Evolutionary conservation across 2,113 vertebrate genomes (phyloP).

Genomic region (Xiphophorus maculatus): DNA sequence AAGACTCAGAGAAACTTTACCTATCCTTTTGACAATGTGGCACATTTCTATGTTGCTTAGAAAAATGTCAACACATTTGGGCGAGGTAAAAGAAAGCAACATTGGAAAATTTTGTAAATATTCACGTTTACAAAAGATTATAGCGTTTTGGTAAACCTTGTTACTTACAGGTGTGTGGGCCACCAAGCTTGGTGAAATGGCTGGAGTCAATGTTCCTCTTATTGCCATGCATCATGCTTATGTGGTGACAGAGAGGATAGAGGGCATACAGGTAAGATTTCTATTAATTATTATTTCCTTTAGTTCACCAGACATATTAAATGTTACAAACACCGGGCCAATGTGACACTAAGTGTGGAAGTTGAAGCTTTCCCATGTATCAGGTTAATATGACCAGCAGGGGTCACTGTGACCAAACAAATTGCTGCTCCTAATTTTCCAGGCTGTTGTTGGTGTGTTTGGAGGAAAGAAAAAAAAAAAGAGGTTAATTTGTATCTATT

Average conservation of each 20-base stretch:
- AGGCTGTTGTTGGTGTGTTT: not conserved
- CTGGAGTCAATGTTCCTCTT: slow-evolving; percentile 90
- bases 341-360: not conserved
- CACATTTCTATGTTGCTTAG: not conserved
- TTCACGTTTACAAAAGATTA: not conserved
- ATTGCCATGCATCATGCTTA: slow-evolving; percentile 96
- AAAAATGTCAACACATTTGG: not conserved
- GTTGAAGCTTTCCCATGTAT: slow-evolving; percentile 2
- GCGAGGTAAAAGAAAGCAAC: not conserved
- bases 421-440: not conserved
- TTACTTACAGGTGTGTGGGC: slow-evolving; percentile 90
- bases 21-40: not conserved
- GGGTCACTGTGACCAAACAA: slow-evolving; percentile 58
- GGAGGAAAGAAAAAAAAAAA: not conserved
- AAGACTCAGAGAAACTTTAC: not conserved
- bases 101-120: not conserved
- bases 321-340: not conserved
- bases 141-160: not conserved
- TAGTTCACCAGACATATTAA: not conserved
- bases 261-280: slow-evolving; percentile 91
- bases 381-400: slow-evolving; percentile 44
- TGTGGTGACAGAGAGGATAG: slow-evolving; percentile 93
- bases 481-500: slow-evolving; percentile 7
- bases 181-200: slow-evolving; percentile 87
- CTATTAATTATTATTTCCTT: not conserved